phyloP scores from a whole-genome alignment of 2,888 invertebrate species.

The Dicyrtomina minuta region DNA sequence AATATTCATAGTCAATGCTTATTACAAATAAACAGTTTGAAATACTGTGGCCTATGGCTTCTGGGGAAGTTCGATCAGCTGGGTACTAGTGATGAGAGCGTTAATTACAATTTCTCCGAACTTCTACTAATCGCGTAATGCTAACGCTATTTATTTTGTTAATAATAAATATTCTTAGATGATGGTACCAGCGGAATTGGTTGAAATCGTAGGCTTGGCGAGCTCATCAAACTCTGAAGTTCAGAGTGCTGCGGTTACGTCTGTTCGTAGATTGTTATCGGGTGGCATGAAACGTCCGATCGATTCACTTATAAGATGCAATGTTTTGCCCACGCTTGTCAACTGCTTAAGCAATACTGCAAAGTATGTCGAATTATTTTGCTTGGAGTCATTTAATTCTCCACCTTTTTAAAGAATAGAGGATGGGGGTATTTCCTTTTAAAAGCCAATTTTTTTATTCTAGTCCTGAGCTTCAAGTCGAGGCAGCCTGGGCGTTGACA shows the following conservation, averaged over 20 bases:
- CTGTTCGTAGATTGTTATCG: constrained; percentile 83
- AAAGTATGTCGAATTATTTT: constrained; percentile 12
- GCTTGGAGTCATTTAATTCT: not conserved
- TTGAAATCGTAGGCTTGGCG: constrained; percentile 46
- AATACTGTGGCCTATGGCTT: no score
- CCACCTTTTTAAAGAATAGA: no score
- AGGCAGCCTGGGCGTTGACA: constrained; percentile 96
- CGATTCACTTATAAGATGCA: constrained; percentile 76
- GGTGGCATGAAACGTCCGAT: constrained; percentile 90
- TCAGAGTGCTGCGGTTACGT: constrained; percentile 67
- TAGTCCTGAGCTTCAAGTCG: constrained; percentile 83
- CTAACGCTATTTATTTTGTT: no score
- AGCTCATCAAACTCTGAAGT: constrained; percentile 43
- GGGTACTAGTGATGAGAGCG: no score
- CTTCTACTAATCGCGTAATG: no score
- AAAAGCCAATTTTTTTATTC: constrained; percentile 37
- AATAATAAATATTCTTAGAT: constrained; percentile 16
- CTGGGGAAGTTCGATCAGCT: no score
- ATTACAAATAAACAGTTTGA: no score
- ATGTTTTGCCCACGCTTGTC: constrained; percentile 71
- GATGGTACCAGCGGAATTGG: constrained; percentile 46
- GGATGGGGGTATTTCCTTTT: not conserved
- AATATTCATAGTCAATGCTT: no score
- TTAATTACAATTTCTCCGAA: no score
- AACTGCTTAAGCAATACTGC: constrained; percentile 46